Percentiles rank a stretch among this genome's conserved stretches.
Conservation (phyloP, 2,113 vertebrate species). For the Siniperca knerii region DNA sequence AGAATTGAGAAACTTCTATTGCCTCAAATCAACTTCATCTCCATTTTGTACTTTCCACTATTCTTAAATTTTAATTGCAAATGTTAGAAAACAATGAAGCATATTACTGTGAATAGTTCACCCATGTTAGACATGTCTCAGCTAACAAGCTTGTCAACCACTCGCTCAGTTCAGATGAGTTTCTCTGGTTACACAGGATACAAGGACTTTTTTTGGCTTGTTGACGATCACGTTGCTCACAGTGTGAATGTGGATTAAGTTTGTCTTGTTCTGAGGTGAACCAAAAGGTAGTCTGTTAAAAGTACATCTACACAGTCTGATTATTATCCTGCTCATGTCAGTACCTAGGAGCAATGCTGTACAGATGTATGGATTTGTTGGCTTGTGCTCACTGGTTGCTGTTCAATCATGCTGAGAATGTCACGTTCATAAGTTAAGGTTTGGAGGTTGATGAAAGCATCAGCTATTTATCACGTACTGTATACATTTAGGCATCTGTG, state of each 20-base stretch:
- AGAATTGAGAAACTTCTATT: neutral
- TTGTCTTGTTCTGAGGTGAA: constrained; percentile 27
- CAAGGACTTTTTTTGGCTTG: neutral
- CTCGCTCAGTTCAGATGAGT: neutral
- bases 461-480: neutral
- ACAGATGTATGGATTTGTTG: constrained; percentile 25
- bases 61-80: neutral
- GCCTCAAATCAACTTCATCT: neutral
- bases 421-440: constrained; percentile 11
- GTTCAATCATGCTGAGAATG: constrained; percentile 23
- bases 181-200: neutral
- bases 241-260: constrained; percentile 18
- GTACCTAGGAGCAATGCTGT: constrained; percentile 2
- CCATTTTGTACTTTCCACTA: neutral
- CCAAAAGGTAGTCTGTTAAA: constrained; percentile 3
- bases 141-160: constrained; percentile 1
- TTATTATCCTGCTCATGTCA: constrained; percentile 21
- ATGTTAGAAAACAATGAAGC: neutral
- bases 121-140: neutral
- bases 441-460: neutral
- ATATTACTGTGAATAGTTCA: neutral
- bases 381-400: constrained; percentile 9
- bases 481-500: constrained; percentile 9
- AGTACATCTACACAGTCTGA: constrained; percentile 8
- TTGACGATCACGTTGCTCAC: neutral